Evolutionary conservation across 2,113 vertebrate species (phyloP), one percentile per base, ranked within the genome.

Genomic region (Gobius niger): DNA sequence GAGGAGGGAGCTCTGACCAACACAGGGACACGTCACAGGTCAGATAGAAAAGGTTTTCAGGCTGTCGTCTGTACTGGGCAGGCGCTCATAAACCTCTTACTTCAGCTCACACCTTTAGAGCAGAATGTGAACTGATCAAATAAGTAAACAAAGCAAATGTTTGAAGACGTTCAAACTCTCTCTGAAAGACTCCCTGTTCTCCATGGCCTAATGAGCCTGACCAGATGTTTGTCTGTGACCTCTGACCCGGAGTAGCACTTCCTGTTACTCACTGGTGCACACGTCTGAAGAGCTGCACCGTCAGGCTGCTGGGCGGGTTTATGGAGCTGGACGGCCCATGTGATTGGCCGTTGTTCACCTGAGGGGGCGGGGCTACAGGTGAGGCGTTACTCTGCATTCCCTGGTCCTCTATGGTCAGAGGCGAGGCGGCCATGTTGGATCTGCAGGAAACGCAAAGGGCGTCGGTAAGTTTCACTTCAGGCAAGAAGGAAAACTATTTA

Each of bases 321-420:
- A 5, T 60, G 51, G 24, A 24, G 61, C 46, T 71, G 41, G 44
- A 5, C 4, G 18, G 9, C 1, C 54, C 14, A 0, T 44, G 46
- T 13, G 6, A 9, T 64, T 49, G 49, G 59, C 11, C 40, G 19
- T 40, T 19, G 40, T 47, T 52, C n/a, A 15, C 0, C 6, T 10
- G 6, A 6, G 18, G 18, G 0, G 14, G 34, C 59, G 41, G 44
- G 7, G 53, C 10, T 42, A 67, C 9, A 9, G 61, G 6, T 0
- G 56, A 11, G 15, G n/a, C 40, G 14, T 6, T 5, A 12, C 16
- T 12, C 11, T 83, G 70, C 4, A 85, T 6, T 60, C 82, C 70
- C 75, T 85, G 77, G 4, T 86, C 75, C 0, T 86, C 78, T 9
- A 93, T 94, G 79, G 98, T 78, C 72, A 93, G 93, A 98, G 50